phyloP scores from a whole-genome alignment of 2,888 invertebrate species.

The Nymphalis polychloros region DNA sequence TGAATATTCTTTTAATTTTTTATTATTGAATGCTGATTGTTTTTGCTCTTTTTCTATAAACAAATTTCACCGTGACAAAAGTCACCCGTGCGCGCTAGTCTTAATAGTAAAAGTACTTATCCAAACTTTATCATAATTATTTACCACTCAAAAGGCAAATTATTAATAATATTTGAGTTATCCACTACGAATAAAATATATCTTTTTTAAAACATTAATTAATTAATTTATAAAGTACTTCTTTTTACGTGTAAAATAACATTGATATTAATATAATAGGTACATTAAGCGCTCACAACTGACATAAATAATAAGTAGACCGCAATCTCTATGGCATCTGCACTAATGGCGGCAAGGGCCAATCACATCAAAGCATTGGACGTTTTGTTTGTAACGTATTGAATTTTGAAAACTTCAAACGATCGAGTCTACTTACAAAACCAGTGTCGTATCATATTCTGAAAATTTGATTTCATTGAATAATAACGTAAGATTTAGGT shows the following conservation, averaged over 20 bases:
- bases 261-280: no score
- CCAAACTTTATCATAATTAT: not conserved
- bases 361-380: slow-evolving; percentile 34
- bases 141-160: not conserved
- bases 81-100: no score
- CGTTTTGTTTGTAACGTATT: slow-evolving; percentile 41
- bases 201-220: no score
- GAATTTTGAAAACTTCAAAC: slow-evolving; percentile 41
- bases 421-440: slow-evolving; percentile 26
- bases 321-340: not conserved
- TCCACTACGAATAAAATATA: not conserved
- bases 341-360: slow-evolving; percentile 15
- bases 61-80: no score
- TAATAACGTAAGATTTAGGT: not conserved
- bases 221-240: no score
- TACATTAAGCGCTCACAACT: no score
- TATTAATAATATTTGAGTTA: not conserved
- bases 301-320: not conserved
- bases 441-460: slow-evolving; percentile 12
- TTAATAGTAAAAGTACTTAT: no score
- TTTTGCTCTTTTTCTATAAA: no score
- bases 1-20: no score
- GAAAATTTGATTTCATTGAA: slow-evolving; percentile 12
- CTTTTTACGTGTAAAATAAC: no score
- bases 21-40: no score